Evolutionary conservation across 1,140 invertebrate genomes (phyloP), one percentile per base, ranked within the genome.

Genomic region (Forficula auricularia): DNA sequence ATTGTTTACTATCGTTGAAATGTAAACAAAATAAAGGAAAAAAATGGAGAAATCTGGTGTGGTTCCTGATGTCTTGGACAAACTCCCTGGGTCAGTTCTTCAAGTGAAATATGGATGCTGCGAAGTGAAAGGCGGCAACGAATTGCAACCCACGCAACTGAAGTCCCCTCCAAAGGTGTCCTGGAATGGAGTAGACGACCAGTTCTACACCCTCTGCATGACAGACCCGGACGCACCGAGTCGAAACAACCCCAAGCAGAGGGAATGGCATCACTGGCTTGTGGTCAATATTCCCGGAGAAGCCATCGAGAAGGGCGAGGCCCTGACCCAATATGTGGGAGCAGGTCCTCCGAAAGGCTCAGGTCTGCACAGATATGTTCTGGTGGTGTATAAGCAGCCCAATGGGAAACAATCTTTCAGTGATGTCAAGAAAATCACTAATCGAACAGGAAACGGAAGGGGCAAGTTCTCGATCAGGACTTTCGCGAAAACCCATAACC

Each of bases 171-270:
- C 64, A 6, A 56, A 58, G 31, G 54, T 70, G 7, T 57, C 61
- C 42, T 71, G 65, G 50, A 59, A 62, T 35, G 61, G 65, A 39
- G 62, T 67, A 37, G 59, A 61, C 9, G 59, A 61, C 41, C 53
- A 66, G 35, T 56, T 66, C 31, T 79, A 78, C 50, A 77, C 73
- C 22, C 57, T 79, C 0, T 62, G 71, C 16, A 65, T 75, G 66
- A 68, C 44, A 42, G 44, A 46, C 30, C 44, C 44, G 6, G 44
- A 46, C 42, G 44, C 44, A 18, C 44, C 44, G 10, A 46, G 38
- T 18, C 44, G 44, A 13, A 36, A 32, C 14, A 33, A 46, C 30
- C 67, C 67, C 3, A 64, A 57, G 42, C 66, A 58, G 43, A 49
- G 67, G 10, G 69, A 72, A 52, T 68, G 59, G 58, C 62, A 64